These are phyloP conservation scores for Sturnira hondurensis DNA, from an alignment of 2,113 vertebrate genomes.

Conservation along the genomic window DNA sequence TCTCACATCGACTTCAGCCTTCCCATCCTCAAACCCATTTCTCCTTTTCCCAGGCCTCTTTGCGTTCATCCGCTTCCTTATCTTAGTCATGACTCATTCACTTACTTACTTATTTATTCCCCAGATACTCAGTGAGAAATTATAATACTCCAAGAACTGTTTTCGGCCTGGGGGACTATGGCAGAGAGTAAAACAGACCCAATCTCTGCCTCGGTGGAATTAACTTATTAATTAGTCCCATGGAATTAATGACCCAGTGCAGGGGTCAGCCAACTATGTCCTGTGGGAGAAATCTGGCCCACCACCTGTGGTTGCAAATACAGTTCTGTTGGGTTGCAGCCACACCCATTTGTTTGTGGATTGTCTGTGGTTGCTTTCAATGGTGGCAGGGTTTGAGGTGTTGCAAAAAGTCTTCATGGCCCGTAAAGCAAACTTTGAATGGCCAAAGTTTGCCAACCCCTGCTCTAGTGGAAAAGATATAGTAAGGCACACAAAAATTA, in stretches of 20 bases:
- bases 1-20: neutral
- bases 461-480: neutral
- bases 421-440: neutral
- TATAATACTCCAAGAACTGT: neutral
- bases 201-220: neutral
- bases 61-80: neutral
- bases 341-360: neutral
- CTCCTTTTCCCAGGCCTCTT: neutral
- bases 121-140: neutral
- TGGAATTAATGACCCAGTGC: neutral
- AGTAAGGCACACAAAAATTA: neutral
- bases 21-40: neutral
- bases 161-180: neutral
- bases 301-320: neutral
- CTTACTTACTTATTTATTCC: neutral
- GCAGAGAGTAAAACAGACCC: neutral
- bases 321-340: neutral
- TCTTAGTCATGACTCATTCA: neutral
- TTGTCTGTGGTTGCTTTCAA: neutral
- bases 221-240: neutral
- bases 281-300: neutral
- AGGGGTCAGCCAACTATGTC: neutral
- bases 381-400: neutral
- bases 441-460: neutral
- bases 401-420: neutral